These are phyloP conservation scores for Dryobates pubescens DNA, from an alignment of 2,797 vertebrate genomes.

Conservation along the genomic window DNA sequence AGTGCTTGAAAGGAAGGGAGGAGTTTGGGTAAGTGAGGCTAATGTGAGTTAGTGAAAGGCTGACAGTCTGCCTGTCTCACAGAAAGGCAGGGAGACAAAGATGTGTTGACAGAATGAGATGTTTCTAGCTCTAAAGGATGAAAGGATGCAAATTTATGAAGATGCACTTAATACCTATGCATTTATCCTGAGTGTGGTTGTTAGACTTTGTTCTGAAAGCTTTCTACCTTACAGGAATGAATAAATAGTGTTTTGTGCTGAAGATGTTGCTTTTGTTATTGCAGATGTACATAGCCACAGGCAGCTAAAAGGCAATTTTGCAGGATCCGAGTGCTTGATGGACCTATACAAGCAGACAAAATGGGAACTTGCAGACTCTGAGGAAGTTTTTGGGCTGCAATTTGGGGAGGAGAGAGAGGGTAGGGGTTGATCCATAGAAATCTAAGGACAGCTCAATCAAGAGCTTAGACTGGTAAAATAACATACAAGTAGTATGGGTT, in stretches of 20 bases:
- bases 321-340: background rate
- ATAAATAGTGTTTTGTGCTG: slow-evolving; percentile 6
- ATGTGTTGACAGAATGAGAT: background rate
- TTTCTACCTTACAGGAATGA: slow-evolving; percentile 4
- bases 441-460: background rate
- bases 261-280: background rate
- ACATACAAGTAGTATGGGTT: background rate
- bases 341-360: background rate
- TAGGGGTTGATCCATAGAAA: background rate
- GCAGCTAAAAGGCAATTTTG: background rate
- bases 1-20: slow-evolving; percentile 13
- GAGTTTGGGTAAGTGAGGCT: slow-evolving; percentile 19
- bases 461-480: background rate
- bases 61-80: background rate
- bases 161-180: background rate
- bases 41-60: background rate
- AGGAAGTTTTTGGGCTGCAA: background rate
- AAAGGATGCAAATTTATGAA: slow-evolving; percentile 53
- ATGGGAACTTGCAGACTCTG: background rate
- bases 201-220: slow-evolving; percentile 25
- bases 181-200: background rate
- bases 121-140: background rate
- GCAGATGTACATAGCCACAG: background rate
- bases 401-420: background rate
- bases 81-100: slow-evolving; percentile 2